Base-by-base conservation (phyloP, 1,140 invertebrate species). In the Onthophagus taurus region DNA sequence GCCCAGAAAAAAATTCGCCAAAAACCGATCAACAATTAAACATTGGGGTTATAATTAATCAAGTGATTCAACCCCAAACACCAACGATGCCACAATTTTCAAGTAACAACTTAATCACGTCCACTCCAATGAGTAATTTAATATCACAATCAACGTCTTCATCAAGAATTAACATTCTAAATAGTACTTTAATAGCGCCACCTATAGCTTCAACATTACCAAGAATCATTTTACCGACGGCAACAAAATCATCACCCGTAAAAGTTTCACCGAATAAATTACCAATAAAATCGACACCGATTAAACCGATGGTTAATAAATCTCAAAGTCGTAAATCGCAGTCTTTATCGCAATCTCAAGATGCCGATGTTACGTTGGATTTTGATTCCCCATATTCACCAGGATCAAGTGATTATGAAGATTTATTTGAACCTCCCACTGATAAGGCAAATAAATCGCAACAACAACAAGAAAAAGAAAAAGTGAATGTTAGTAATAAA, bases 301-400 rank as follows among this genome's bases (percentile, higher is more conserved):
- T 72, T 49, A 71, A 73, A 53, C 70, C 70, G 23, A 68, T 72
- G 67, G 68, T 64, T 24, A 57, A 52, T 8, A 65, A 63, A 47
- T 55, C 54, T 4, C 57, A 30, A 16, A 34, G 30, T 12, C 38
- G 39, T 19, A 65, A 53, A 45, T 58, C 49, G 50, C 57, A 50
- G 47, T 49, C 2, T 31, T 42, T 24, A 47, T 45, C 37, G n/a
- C 31, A 30, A n/a, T 33, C 31, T 24, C 33, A 47, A 36, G 34
- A 20, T 9, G 52, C 53, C 6, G 71, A 71, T 43, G 60, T 80
- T 20, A 81, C 83, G 51, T 79, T 78, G 72, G 85, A 83, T 24
- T 81, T 70, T 53, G 79, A 85, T 37, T 89, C 85, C 8, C 87
- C 88, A 0, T 89, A 89, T 65, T 89, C 85, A 16, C 85, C 86